Evolutionary conservation across 2,797 vertebrate genomes (phyloP).

Genomic region (Trachops cirrhosus): DNA sequence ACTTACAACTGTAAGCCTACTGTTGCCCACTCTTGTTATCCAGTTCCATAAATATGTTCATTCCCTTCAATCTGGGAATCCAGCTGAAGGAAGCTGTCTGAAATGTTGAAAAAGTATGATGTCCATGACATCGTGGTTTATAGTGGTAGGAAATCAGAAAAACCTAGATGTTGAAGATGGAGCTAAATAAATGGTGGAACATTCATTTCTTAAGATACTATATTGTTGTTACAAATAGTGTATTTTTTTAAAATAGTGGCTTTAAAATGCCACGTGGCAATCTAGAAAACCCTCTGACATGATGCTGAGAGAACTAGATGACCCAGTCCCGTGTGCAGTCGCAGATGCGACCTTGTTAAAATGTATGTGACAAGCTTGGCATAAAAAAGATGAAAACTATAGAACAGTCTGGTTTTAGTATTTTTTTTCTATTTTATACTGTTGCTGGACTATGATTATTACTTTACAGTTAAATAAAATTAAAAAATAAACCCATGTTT

Average conservation of each 20-base stretch:
- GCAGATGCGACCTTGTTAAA: not conserved
- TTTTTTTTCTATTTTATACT: not conserved
- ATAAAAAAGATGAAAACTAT: not conserved
- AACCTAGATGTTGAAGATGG: not conserved
- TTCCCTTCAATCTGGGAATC: not conserved
- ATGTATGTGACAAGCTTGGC: not conserved
- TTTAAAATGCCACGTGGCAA: not conserved
- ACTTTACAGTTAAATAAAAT: not conserved
- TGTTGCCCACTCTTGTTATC: not conserved
- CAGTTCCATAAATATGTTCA: not conserved
- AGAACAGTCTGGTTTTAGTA: not conserved
- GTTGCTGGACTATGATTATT: not conserved
- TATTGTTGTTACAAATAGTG: not conserved
- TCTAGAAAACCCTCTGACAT: not conserved
- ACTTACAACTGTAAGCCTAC: not conserved
- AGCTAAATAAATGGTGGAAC: not conserved
- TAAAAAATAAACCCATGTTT: not conserved
- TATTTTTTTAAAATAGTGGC: not conserved
- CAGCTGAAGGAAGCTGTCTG: not conserved
- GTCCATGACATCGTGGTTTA: not conserved
- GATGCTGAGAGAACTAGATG: not conserved
- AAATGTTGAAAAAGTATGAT: not conserved
- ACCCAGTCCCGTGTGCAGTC: not conserved
- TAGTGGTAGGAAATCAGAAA: not conserved
- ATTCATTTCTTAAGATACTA: not conserved